Evolutionary conservation across 1,140 invertebrate species (phyloP), one percentile per base, ranked within the genome.

Genomic region (Palaemon carinicauda): DNA sequence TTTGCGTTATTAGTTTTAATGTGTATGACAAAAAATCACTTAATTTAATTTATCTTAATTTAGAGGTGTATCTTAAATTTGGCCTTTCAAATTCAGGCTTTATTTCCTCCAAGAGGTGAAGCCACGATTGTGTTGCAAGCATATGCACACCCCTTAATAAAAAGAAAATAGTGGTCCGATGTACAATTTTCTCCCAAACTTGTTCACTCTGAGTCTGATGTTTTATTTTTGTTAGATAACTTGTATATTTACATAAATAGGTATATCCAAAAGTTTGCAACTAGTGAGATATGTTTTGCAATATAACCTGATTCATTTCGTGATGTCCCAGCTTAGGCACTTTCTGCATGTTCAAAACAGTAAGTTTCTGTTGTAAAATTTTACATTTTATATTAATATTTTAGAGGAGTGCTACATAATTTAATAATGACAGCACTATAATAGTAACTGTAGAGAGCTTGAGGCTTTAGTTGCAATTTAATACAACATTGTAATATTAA

Each of bases 381-480:
- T 54, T 80, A n/a, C 56, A 74, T 71, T 78, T 86, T 80, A 84
- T 84, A 75, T 84, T 84, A 84, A 86, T 86, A 73, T 54, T 80
- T 65, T 69, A 52, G 79, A 86, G 83, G 50, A 86, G 83, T 86
- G 83, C 83, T 86, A 77, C 52, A 51, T 86, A 79, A 71, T 79
- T 86, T 56, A 86, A 78, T 85, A 27, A 85, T 21, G 41, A 60
- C 83, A 86, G 75, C 77, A 86, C 77, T 80, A 86, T 86, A 86
- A 86, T 80, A 41, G 41, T 86, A 86, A 86, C 56, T 86, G 83
- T 86, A 86, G 83, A 69, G 29, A 86, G 83, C 83, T 86, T 86
- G 83, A 86, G 75, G 83, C 83, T 86, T 86, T 86, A 86, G 83
- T 86, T 86, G 83, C 60, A 86, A 86, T 80, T 79, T 73, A 84